Evolutionary conservation across 2,888 invertebrate genomes (phyloP), one percentile per base, ranked within the genome.

Genomic region (Nemotelus pantherinus): DNA sequence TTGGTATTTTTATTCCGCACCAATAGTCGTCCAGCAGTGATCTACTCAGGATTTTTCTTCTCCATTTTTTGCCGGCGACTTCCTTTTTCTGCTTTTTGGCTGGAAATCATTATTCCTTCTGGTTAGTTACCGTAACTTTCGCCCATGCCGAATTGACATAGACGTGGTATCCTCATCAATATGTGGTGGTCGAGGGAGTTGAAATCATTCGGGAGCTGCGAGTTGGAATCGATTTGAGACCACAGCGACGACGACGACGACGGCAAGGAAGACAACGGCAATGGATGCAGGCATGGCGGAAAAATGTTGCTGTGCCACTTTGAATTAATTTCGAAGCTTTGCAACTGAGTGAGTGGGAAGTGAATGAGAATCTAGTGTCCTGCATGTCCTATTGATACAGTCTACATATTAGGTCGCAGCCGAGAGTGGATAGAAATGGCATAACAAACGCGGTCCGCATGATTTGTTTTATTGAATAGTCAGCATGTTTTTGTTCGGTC

Each of bases 301-400:
- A 60, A 60, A 74, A 74, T 74, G 74, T 74, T 57, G 74, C 39
- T 63, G 74, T 63, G 60, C 74, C 74, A 74, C 74, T 74, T 74
- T 74, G 74, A 74, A 74, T 74, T 74, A 74, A 74, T 74, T 74
- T 74, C 74, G 48, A 63, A 57, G 74, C 74, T 74, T 74, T 74
- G 63, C 25, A 25, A 25, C 25, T 70, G 47, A n/a, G 9, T 53
- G 70, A 41, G 39, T 55, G 47, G 53, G 70, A 70, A 50, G 53
- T 50, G 70, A 70, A 55, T 70, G 70, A 25, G 25, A 48, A 74
- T 74, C 43, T 60, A 50, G 25, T 63, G 74, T 25, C 39, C 74
- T 74, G 63, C 48, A 63, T 48, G 47, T 50, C 41, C 74, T 60
- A 74, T 74, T 74, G 74, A 74, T 74, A 74, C 63, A 60, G 45